Conservation (phyloP, 2,888 invertebrate genomes). For the Cybosia mesomella region DNA sequence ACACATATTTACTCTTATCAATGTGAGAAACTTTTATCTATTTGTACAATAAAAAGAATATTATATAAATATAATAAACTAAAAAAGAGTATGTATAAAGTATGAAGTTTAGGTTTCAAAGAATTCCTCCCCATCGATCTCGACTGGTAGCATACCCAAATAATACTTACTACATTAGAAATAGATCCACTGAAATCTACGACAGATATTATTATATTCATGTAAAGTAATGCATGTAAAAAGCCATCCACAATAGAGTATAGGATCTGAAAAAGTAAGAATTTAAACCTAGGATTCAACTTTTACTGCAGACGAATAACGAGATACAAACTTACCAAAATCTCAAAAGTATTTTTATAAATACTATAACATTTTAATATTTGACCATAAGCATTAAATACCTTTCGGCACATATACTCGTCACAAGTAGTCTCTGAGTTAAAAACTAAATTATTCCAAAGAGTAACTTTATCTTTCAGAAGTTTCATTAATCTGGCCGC, state of each 20-base stretch:
- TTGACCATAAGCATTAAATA: constrained; percentile 8
- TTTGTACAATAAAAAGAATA: too few relatives aligned
- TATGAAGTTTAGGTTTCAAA: too few relatives aligned
- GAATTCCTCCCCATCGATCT: too few relatives aligned
- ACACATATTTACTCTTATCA: too few relatives aligned
- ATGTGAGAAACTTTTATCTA: too few relatives aligned
- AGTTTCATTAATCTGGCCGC: constrained; percentile 13
- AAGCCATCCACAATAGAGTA: constrained; percentile 5
- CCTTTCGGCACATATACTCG: neutral
- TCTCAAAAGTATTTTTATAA: constrained; percentile 8
- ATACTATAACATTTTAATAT: constrained; percentile 9
- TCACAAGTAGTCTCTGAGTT: neutral
- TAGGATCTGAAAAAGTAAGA: constrained; percentile 1
- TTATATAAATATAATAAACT: too few relatives aligned
- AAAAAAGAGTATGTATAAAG: too few relatives aligned
- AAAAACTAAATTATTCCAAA: constrained; percentile 13
- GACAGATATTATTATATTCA: neutral
- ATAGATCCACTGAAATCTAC: too few relatives aligned
- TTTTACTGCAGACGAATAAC: neutral
- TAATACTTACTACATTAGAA: neutral
- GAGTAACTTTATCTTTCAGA: constrained; percentile 22
- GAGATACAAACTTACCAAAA: constrained; percentile 10
- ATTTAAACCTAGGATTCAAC: neutral
- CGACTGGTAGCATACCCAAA: too few relatives aligned
- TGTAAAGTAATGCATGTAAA: constrained; percentile 1